Conservation (phyloP, 2,888 invertebrate species). For the Drosophila infuscata region DNA sequence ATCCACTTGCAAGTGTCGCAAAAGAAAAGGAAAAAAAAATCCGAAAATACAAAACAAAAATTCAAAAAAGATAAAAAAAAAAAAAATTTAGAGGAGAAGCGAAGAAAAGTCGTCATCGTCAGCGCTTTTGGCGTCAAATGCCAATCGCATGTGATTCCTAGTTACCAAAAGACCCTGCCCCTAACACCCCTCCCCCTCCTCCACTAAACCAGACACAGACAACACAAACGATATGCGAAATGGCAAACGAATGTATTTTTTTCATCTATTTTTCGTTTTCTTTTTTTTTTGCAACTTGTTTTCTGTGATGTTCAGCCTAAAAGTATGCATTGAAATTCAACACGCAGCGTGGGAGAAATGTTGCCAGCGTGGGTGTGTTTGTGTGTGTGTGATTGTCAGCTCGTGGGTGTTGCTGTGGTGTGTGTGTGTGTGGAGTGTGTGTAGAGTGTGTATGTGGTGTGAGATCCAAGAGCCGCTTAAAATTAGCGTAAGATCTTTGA, state of each 20-base stretch:
- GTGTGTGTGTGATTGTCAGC: conserved; percentile 33
- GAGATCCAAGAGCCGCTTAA: conserved; percentile 57
- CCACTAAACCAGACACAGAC: not conserved
- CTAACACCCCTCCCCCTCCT: too few species aligned
- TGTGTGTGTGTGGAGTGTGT: conserved; percentile 1
- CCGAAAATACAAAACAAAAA: conserved; percentile 25
- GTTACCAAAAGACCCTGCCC: conserved; percentile 15
- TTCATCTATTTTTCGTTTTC: conserved; percentile 6
- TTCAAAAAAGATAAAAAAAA: conserved; percentile 17
- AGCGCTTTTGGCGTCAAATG: conserved; percentile 78
- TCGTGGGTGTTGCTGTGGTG: conserved; percentile 16
- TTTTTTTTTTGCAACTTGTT: not conserved
- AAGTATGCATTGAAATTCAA: conserved; percentile 80
- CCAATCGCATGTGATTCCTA: conserved; percentile 79
- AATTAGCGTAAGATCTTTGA: conserved; percentile 72
- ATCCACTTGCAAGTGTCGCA: conserved; percentile 76
- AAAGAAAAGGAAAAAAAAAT: conserved; percentile 36
- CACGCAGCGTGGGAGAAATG: conserved; percentile 67
- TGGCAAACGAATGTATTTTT: conserved; percentile 79
- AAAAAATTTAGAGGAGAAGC: conserved; percentile 9
- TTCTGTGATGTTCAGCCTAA: conserved; percentile 67
- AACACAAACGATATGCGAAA: conserved; percentile 64
- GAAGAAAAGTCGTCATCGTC: conserved; percentile 71
- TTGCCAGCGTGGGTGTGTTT: conserved; percentile 17
- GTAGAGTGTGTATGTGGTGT: conserved; percentile 9